phyloP scores from a whole-genome alignment of 2,888 invertebrate genomes.

The Cheilosia vernalis region DNA sequence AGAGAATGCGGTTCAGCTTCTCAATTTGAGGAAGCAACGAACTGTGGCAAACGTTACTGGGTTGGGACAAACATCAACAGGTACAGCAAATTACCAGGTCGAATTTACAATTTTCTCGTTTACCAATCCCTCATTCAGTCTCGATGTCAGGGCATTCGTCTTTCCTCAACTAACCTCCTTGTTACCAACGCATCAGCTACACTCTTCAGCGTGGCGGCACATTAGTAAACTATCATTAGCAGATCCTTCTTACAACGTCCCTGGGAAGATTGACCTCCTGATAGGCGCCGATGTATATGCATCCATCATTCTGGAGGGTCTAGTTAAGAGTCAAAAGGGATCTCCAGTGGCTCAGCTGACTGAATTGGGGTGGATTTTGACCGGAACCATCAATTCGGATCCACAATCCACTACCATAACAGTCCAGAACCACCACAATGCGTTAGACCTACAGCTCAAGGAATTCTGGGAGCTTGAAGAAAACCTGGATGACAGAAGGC shows the following conservation, averaged over 20 bases:
- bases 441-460: too few species aligned
- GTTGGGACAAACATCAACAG: conserved; percentile 1
- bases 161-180: too few species aligned
- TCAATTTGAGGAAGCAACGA: too few species aligned
- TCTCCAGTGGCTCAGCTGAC: conserved; percentile 26
- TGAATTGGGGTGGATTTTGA: conserved; percentile 24
- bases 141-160: too few species aligned
- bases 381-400: neutral
- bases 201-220: neutral
- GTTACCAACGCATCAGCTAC: too few species aligned
- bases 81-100: neutral
- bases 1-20: neutral
- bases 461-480: conserved; percentile 25
- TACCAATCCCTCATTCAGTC: too few species aligned
- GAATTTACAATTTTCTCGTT: neutral
- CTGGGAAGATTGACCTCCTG: conserved; percentile 25
- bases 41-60: conserved; percentile 10
- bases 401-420: conserved; percentile 4
- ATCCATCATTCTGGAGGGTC: conserved; percentile 29
- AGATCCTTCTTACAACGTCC: conserved; percentile 6
- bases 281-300: conserved; percentile 31
- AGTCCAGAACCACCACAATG: too few species aligned
- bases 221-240: conserved; percentile 6
- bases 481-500: conserved; percentile 5
- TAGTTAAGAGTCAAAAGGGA: conserved; percentile 13